Evolutionary conservation across 35 echinoderm and acorn worm genomes (phyloP), one percentile per base, ranked within the genome.

Genomic region (Ophioderma brevispina): DNA sequence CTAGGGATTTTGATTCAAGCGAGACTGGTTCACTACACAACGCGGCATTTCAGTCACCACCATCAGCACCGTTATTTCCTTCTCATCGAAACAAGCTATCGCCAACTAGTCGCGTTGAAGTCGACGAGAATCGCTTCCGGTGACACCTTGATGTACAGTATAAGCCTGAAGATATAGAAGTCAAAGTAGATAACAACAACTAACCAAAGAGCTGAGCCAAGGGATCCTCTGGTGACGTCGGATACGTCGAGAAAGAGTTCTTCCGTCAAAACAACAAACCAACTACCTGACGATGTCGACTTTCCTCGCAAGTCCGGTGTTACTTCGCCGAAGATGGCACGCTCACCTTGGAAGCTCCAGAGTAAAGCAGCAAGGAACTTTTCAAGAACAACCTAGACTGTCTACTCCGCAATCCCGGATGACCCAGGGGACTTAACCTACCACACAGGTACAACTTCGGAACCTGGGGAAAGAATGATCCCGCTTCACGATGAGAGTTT

Each of bases 191-290:
- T 43, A 92, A 99, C 23, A 95, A 95, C 49, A 95, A 92, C 43
- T 99, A 38, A 95, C 93, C 32, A 94, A 95, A 78, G 80, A 37
- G 97, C 97, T 32, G 94, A 77, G 91, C 91, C 56, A 90, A 87
- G 38, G 97, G 95, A 55, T 87, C 84, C 6, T 55, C 91, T 25
- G 75, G 87, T 25, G 91, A 97, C 76, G 75, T 75, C 0, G 97
- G 97, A 40, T 99, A 89, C 37, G 94, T 93, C 2, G 87, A 95
- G 35, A 82, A 94, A 30, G 94, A 95, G 56, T 99, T 93, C 79
- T 95, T 85, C 75, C 94, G 97, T 36, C 97, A 99, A 56, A 95
- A 99, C 75, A 95, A 90, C 95, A 56, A 95, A 99, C 75, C 93
- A 90, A 28, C 75, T 99, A 23, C 97, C 97, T 18, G 91, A 95